Evolutionary conservation across 2,888 invertebrate species (phyloP).

Genomic region (Hecatera dysodea): DNA sequence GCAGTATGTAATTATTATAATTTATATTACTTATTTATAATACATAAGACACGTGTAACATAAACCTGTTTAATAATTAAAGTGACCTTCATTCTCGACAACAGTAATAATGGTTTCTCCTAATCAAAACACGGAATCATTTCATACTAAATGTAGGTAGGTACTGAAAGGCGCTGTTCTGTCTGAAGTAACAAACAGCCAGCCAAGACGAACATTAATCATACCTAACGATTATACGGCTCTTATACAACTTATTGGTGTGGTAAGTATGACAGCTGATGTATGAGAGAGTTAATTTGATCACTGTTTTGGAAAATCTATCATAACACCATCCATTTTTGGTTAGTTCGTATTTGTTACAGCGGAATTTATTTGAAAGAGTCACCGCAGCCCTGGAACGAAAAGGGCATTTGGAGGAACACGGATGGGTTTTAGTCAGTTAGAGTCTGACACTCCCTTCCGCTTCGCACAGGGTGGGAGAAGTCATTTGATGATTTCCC

Average conservation of each 20-base stretch:
- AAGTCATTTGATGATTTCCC: too few relatives aligned
- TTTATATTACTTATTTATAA: neutral
- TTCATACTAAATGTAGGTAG: conserved; percentile 27
- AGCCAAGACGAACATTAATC: conserved; percentile 57
- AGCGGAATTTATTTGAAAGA: too few relatives aligned
- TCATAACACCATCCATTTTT: too few relatives aligned
- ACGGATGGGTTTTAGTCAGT: too few relatives aligned
- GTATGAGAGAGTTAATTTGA: neutral
- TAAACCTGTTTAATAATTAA: neutral
- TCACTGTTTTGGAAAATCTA: neutral
- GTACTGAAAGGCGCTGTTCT: conserved; percentile 34
- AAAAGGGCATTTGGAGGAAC: too few relatives aligned
- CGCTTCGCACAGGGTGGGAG: too few relatives aligned
- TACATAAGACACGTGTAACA: neutral
- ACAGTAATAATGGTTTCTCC: conserved; percentile 14
- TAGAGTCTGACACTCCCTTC: too few relatives aligned
- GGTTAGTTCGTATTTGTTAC: too few relatives aligned
- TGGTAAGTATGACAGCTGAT: neutral
- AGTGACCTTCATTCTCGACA: neutral
- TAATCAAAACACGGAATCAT: conserved; percentile 42
- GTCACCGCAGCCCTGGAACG: too few relatives aligned
- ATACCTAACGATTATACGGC: conserved; percentile 51
- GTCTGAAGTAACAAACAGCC: conserved; percentile 36
- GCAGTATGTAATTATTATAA: neutral
- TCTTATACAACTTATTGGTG: neutral